These are phyloP conservation scores for Epirrhoe alternata DNA, from an alignment of 2,888 invertebrate genomes.

Conservation along the genomic window DNA sequence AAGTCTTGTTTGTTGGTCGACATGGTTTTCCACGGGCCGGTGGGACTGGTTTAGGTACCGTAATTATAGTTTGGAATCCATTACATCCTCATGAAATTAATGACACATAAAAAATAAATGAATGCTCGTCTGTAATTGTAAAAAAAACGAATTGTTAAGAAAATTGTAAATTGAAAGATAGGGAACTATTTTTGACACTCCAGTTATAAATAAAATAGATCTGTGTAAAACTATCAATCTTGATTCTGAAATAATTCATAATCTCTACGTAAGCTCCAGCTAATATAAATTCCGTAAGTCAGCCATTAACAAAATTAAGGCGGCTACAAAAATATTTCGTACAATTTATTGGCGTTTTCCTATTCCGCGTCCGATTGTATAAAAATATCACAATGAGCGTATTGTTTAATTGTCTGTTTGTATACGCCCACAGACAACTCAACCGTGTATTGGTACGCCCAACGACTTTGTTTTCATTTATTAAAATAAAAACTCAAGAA, in stretches of 20 bases:
- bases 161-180: too few relatives aligned
- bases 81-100: too few relatives aligned
- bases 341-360: slow-evolving; percentile 19
- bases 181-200: too few relatives aligned
- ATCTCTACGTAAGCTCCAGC: background rate
- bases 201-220: background rate
- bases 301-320: slow-evolving; percentile 50
- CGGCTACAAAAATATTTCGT: slow-evolving; percentile 43
- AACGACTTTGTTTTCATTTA: background rate
- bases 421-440: background rate
- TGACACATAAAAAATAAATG: too few relatives aligned
- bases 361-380: background rate
- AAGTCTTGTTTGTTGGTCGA: too few relatives aligned
- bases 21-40: too few relatives aligned
- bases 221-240: background rate
- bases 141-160: too few relatives aligned
- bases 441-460: too few relatives aligned
- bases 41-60: too few relatives aligned
- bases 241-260: background rate
- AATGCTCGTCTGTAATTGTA: too few relatives aligned
- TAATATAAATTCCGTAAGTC: slow-evolving; percentile 22
- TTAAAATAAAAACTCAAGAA: too few relatives aligned
- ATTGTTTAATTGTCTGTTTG: background rate
- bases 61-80: too few relatives aligned
- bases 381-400: background rate